These are phyloP conservation scores for Macquaria australasica DNA, from an alignment of 2,113 vertebrate species.

Conservation along the genomic window DNA sequence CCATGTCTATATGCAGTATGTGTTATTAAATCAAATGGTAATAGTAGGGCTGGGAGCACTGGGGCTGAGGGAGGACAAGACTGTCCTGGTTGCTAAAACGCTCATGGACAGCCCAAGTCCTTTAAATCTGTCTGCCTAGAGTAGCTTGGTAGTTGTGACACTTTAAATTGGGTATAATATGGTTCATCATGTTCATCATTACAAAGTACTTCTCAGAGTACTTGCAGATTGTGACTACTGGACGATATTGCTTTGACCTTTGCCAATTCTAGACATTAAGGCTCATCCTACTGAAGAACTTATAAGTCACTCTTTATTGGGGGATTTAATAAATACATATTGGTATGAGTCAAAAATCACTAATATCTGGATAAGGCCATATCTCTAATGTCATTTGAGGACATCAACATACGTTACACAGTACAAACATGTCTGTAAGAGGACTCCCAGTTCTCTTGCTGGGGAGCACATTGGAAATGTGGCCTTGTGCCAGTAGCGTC, in stretches of 20 bases:
- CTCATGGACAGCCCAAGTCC: no score
- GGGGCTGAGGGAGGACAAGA: neutral
- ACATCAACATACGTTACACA: constrained; percentile 57
- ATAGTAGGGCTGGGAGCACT: neutral
- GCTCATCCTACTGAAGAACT: neutral
- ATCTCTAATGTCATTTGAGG: constrained; percentile 13
- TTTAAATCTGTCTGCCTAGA: neutral
- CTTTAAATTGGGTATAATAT: neutral
- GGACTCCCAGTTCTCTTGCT: constrained; percentile 68
- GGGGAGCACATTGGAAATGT: constrained; percentile 69
- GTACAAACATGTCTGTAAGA: constrained; percentile 62
- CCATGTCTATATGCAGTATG: neutral
- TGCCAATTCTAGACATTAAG: neutral
- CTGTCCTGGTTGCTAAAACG: no score
- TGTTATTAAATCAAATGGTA: neutral
- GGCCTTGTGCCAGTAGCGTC: constrained; percentile 69
- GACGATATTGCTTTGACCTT: neutral
- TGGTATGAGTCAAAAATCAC: neutral
- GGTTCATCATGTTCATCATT: neutral
- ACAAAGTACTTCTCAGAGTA: neutral
- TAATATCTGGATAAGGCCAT: neutral
- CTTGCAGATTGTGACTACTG: neutral
- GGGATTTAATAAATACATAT: neutral
- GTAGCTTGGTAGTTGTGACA: neutral
- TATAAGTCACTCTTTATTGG: neutral